Evolutionary conservation across 2,113 vertebrate genomes (phyloP), one percentile per base, ranked within the genome.

Genomic region (Poeciliopsis retropinna): DNA sequence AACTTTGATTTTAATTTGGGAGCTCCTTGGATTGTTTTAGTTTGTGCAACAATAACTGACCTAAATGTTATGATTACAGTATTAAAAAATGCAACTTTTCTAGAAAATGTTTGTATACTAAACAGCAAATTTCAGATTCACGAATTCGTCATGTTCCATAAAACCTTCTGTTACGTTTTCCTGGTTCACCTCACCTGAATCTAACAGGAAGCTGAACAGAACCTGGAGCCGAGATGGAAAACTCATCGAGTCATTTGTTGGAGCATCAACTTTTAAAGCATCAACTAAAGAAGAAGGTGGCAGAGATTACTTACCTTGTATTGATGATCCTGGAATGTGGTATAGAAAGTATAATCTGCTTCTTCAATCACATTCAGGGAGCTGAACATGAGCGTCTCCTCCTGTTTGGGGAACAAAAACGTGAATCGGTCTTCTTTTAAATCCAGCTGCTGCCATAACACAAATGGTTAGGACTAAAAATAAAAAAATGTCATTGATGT

Each of bases 331-430:
- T 82, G 94, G 82, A 90, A 93, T 28, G 51, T 19, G 0, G 89
- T 76, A 4, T 85, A 57, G 74, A 95, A 96, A 8, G 94, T 95
- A 81, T 90, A 92, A 62, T 95, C 93, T 15, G 95, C 94, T 3
- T 94, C 90, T 5, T 90, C 83, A 2, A 95, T 92, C 63, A 88
- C 27, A 0, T 88, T 94, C 1, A 96, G 66, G 0, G 95, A 96
- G 79, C 95, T 95, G 85, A 91, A 94, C 83, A 96, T 87, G 47
- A 96, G 87, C 0, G 90, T 95, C 89, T 95, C 94, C 44, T 96
- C 96, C 96, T 96, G 3, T 54, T 54, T 3, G 25, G 44, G 83
- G 4, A 69, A 31, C 14, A 32, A 31, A 25, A 57, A 54, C 1
- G 19, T 57, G 9, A n/a, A 57, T 57, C 25, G 1, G 22, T 25